phyloP scores from a whole-genome alignment of 2,797 vertebrate species.

The Lepilemur septentrionalis region DNA sequence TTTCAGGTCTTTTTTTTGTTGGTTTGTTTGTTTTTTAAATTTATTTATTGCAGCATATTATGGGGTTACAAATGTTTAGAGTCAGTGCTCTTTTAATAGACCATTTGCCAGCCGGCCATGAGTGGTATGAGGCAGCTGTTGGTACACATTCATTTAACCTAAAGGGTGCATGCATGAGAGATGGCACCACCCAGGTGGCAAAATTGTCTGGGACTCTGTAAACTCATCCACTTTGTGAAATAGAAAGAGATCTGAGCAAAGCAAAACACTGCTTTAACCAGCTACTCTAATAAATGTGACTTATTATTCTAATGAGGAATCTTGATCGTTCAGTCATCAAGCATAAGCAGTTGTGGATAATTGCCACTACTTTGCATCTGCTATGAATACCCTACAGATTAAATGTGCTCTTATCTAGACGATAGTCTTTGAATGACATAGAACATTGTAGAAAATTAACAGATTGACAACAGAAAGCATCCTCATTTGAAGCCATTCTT shows the following conservation, averaged over 20 bases:
- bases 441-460: conserved; percentile 48
- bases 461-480: conserved; percentile 22
- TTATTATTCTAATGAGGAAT: not conserved
- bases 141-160: not conserved
- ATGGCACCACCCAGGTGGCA: not conserved
- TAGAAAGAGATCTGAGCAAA: not conserved
- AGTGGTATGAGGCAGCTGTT: not conserved
- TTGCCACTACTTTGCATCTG: not conserved
- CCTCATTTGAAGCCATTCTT: conserved; percentile 18
- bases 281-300: not conserved
- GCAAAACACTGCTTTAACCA: not conserved
- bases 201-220: not conserved
- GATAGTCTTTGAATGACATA: not conserved
- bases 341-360: not conserved
- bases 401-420: not conserved
- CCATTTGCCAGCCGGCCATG: not conserved
- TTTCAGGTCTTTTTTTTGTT: too few species aligned
- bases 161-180: not conserved
- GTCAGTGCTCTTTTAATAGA: not conserved
- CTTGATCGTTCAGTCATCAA: not conserved
- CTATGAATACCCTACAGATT: not conserved
- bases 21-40: too few species aligned
- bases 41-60: too few species aligned
- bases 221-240: conserved; percentile 21
- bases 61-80: not conserved